Base-by-base conservation (phyloP, 2,888 invertebrate species). In the Laspeyria flexula region DNA sequence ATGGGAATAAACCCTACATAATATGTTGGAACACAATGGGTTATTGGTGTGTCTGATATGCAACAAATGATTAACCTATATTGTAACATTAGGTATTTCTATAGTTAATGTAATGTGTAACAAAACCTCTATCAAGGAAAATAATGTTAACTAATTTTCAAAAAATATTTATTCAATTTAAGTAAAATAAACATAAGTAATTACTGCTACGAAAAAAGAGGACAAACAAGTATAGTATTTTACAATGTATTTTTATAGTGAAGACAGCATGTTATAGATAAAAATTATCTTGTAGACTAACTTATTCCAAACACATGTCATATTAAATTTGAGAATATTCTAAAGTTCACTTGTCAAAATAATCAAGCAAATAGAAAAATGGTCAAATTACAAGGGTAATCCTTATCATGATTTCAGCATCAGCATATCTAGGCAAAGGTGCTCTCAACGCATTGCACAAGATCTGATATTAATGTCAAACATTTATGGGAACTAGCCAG, bases 251-350 rank as follows among this genome's bases (percentile, higher is more conserved):
- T 13, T 9, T 31, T 1, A 9, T 7, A 15, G 11, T 31, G 51
- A 53, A 45, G 43, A 45, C 50, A 60, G 53, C 15, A 59, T 66
- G 69, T 69, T 55, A 43, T 43, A 45, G 65, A 62, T 65, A 65
- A 57, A 73, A 63, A 62, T 68, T 62, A 59, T 73, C 71, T 55
- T 62, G 57, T 60, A 71, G 57, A 65, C 45, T 56, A 41, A 60
- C 39, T 46, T 43, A 55, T 53, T 42, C 37, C 40, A 52, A 61
- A 50, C 47, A 64, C 42, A 74, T 70, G 63, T 65, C 56, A 71
- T 40, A 44, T 63, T 52, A 44, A 49, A 48, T 61, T 43, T 53
- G 6, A 41, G 42, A 51, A 50, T 43, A 49, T 56, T 50, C 27
- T 45, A 10, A 25, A 54, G 38, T 55, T 38, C 43, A 50, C 45